Evolutionary conservation across 2,797 vertebrate species (phyloP), one percentile per base, ranked within the genome.

Genomic region (Ambastaia sidthimunki): DNA sequence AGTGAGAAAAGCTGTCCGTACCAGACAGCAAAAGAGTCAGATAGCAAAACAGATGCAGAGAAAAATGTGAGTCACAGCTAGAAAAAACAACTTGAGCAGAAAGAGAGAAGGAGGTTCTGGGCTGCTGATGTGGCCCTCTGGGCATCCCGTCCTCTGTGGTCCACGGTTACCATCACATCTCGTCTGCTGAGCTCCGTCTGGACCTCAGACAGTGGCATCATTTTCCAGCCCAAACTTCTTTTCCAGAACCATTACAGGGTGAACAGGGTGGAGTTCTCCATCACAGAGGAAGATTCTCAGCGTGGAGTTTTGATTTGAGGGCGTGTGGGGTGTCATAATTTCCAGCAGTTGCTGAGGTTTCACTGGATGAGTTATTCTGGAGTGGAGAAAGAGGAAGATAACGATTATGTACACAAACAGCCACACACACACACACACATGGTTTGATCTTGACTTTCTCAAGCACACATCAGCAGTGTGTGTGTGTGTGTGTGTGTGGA

Each of bases 201-300:
- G 80, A 47, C 70, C 11, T 6, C n/a, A 15, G 87, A 85, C 85
- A 75, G 79, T 21, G 19, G 76, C 73, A 76, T 68, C 71, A 72
- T 72, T 84, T 88, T 90, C 74, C 70, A 48, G 79, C 85, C 88
- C 84, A 86, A 85, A 86, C 80, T 87, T 84, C 79, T 74, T 44
- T 62, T 85, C 82, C 82, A 23, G 66, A 78, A 82, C 87, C 86
- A 89, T 91, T 86, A 88, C 83, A 86, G 84, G 79, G 41, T 34
- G 71, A 66, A 63, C 1, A 67, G 71, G 31, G 70, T 72, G 74
- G 62, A 52, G 66, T 77, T 88, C 81, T 83, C 74, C 68, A 47
- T 85, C 66, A 12, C 47, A 74, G 50, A 70, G 66, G 66, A 72
- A 80, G 72, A 83, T 71, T 31, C 78, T 83, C 50, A 16, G 66